Evolutionary conservation across 2,797 vertebrate genomes (phyloP).

Genomic region (Sebastes steindachneri): DNA sequence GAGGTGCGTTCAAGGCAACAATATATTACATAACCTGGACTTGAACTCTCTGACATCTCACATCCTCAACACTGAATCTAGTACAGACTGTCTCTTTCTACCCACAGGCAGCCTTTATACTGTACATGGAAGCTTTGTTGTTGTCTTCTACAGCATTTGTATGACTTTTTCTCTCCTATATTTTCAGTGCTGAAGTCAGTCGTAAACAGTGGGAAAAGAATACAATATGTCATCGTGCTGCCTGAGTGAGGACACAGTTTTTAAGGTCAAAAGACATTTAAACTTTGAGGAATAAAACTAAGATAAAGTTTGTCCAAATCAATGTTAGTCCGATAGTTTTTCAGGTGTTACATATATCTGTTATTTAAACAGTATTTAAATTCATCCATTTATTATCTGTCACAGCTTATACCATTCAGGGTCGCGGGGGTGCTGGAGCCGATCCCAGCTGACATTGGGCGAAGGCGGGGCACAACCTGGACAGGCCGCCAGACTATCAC

Average conservation of each 20-base stretch:
- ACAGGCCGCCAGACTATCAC: no score
- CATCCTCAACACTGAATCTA: background rate
- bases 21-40: conserved; percentile 17
- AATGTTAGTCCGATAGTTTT: background rate
- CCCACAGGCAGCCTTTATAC: conserved; percentile 22
- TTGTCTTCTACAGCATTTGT: background rate
- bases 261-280: background rate
- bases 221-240: background rate
- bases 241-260: background rate
- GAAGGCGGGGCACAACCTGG: no score
- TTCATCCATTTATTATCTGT: no score
- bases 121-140: background rate
- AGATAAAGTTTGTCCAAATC: background rate
- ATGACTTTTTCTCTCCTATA: background rate
- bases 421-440: no score
- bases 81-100: conserved; percentile 13
- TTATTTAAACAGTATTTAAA: background rate
- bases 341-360: background rate
- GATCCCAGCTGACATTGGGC: no score
- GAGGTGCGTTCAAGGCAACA: conserved; percentile 14
- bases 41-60: conserved; percentile 36
- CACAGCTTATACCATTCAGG: accelerated
- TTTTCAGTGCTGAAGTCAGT: background rate
- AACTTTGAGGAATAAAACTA: background rate
- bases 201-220: background rate